Conservation (phyloP, 2,113 vertebrate genomes). For the Scolopax mira region DNA sequence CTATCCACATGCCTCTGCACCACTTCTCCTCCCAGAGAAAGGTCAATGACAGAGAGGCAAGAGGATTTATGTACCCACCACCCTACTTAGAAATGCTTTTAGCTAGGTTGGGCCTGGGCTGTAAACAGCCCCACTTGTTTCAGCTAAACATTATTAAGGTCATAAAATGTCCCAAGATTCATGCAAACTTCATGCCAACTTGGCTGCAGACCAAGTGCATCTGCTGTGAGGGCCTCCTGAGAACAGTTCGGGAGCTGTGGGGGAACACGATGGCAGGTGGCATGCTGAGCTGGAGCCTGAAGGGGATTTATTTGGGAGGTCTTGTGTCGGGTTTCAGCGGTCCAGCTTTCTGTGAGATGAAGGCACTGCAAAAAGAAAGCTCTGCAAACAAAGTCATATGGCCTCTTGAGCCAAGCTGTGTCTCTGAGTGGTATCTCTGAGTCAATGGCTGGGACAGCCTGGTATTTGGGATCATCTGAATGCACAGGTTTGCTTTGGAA, state of each 20-base stretch:
- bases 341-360: background rate
- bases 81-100: constrained; percentile 17
- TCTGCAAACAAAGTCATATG: background rate
- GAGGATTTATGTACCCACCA: constrained; percentile 12
- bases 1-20: background rate
- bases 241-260: background rate
- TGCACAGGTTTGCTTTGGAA: background rate
- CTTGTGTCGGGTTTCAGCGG: background rate
- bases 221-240: background rate
- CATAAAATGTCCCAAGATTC: constrained; percentile 51
- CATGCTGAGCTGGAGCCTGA: background rate
- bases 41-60: constrained; percentile 61
- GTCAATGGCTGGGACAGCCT: background rate
- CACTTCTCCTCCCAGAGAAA: constrained; percentile 17
- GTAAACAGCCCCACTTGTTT: constrained; percentile 37
- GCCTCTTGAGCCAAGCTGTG: background rate
- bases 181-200: constrained; percentile 12
- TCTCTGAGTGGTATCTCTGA: background rate
- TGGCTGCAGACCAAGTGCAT: constrained; percentile 1
- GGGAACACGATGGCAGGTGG: background rate
- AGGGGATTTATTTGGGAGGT: background rate
- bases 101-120: background rate
- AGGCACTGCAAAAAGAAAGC: background rate
- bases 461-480: background rate
- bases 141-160: constrained; percentile 29